phyloP scores from a whole-genome alignment of 2,797 vertebrate genomes.

The Micromesistius poutassou region DNA sequence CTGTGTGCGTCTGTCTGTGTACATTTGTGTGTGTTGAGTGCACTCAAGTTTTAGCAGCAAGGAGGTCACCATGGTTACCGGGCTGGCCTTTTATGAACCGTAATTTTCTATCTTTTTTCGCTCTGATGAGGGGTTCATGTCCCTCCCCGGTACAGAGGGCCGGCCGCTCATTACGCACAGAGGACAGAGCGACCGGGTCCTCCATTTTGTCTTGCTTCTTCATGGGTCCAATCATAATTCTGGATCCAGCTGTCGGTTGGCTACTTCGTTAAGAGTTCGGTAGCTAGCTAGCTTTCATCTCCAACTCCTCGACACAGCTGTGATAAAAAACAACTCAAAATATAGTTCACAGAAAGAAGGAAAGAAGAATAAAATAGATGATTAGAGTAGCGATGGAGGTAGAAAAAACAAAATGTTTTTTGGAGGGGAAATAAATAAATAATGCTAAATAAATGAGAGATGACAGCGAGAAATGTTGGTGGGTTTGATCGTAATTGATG shows the following conservation, averaged over 20 bases:
- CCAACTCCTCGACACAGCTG: background rate
- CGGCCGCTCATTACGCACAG: slow-evolving; percentile 60
- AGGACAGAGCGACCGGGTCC: slow-evolving; percentile 64
- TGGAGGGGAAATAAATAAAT: background rate
- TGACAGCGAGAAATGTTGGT: slow-evolving; percentile 57
- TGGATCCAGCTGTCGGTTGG: background rate
- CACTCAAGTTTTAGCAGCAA: slow-evolving; percentile 33
- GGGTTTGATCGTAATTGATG: slow-evolving; percentile 50
- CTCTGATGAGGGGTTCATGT: slow-evolving; percentile 1
- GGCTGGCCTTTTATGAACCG: slow-evolving; percentile 54
- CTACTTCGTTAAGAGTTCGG: background rate
- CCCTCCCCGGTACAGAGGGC: background rate
- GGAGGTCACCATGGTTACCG: slow-evolving; percentile 71
- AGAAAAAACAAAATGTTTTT: background rate
- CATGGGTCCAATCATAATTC: slow-evolving; percentile 29
- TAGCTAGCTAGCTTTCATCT: slow-evolving; percentile 65
- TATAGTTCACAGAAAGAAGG: background rate
- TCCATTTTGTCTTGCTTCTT: slow-evolving; percentile 57
- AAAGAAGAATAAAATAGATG: background rate
- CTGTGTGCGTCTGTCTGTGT: background rate
- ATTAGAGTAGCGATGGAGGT: background rate
- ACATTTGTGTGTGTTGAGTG: background rate
- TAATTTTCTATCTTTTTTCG: slow-evolving; percentile 8
- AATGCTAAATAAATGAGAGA: slow-evolving; percentile 39
- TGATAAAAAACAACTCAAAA: background rate